Conservation (phyloP, 2,113 vertebrate species). For the Athene cunicularia region DNA sequence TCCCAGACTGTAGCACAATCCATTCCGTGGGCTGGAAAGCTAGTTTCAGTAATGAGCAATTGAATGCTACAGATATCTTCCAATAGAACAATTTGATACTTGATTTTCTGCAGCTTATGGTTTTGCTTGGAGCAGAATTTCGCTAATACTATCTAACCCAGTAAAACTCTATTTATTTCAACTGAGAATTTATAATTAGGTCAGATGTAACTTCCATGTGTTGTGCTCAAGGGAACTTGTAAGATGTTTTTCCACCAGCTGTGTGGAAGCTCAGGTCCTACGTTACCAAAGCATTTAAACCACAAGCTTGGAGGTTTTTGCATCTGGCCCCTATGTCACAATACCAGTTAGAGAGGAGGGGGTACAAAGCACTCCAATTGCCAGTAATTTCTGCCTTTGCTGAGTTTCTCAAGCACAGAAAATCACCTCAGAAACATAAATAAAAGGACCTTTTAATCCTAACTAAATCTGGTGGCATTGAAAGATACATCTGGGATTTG, state of each 20-base stretch:
- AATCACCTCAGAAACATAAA: background rate
- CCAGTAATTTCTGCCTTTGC: background rate
- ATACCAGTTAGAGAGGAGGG: background rate
- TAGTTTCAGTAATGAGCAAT: rapidly evolving
- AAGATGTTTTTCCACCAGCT: background rate
- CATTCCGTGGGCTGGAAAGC: background rate
- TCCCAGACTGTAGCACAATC: background rate
- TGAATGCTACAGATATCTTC: background rate
- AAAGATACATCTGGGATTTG: background rate
- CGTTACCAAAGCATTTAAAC: background rate
- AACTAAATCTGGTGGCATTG: background rate
- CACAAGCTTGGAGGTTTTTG: background rate
- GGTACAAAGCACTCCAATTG: background rate
- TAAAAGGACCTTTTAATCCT: background rate
- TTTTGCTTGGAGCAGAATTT: background rate
- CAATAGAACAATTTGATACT: background rate
- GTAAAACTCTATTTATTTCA: background rate
- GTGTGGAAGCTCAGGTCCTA: background rate
- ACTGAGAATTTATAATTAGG: background rate
- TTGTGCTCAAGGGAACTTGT: background rate
- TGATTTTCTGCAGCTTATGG: background rate
- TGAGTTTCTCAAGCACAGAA: background rate
- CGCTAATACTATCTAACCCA: background rate
- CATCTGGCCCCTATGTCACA: background rate
- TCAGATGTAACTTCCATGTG: background rate